Evolutionary conservation across 2,113 vertebrate species (phyloP), one percentile per base, ranked within the genome.

Genomic region (Siniperca chuatsi): DNA sequence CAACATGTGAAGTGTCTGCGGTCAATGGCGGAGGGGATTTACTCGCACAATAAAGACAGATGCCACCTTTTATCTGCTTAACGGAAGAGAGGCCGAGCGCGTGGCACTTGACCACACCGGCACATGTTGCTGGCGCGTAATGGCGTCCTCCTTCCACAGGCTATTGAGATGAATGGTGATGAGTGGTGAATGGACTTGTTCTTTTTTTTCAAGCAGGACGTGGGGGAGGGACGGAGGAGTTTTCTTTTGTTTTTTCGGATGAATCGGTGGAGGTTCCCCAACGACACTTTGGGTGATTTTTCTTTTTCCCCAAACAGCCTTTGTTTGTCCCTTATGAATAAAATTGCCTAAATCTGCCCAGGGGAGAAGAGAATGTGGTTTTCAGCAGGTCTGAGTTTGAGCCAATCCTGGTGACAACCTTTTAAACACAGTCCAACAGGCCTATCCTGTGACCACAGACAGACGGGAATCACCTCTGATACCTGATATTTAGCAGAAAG

Each of bases 31-130:
- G 66, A 68, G 84, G 82, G 90, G 89, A 89, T 89, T 90, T 84
- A 67, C 75, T 42, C 75, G 1, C 86, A 93, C 92, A 93, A 91
- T 90, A 90, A 87, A 87, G 92, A 93, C 94, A 95, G 93, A 94
- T 95, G 94, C 86, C 88, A 76, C 83, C 90, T 91, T 94, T 94
- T 92, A 92, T 91, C 74, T 75, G 85, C 90, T 87, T 85, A 94
- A 94, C 89, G 90, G 92, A 92, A 90, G 91, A 93, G 82, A 66
- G 86, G 82, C 86, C 1, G 81, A 85, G 86, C 91, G 82, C 92
- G 86, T 93, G 92, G 91, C 92, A 89, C 92, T 90, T 82, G 82
- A 88, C 87, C 86, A 40, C 85, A 25, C 16, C 13, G 44, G 10
- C n/a, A 78, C 81, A 52, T 46, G 83, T 80, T 66, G 85, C 58